Evolutionary conservation across 1,140 invertebrate genomes (phyloP).

Genomic region (Liolophura sinensis): DNA sequence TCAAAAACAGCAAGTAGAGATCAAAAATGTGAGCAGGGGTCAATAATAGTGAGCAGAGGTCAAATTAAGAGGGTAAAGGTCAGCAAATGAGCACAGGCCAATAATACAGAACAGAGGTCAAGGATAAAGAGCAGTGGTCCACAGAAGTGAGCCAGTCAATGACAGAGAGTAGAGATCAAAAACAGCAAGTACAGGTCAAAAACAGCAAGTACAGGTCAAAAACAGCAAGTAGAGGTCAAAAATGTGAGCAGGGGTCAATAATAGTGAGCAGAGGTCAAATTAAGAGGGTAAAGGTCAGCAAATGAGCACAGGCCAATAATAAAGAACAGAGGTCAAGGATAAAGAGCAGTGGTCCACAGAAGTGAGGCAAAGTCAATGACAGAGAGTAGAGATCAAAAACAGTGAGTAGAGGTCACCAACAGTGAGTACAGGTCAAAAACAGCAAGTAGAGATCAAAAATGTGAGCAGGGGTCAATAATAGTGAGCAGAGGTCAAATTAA

Average conservation of each 20-base stretch:
- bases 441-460: not conserved
- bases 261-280: not conserved
- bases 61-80: not conserved
- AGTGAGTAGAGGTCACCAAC: not conserved
- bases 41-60: not conserved
- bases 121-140: too few relatives aligned
- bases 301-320: not conserved
- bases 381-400: not conserved
- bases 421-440: not conserved
- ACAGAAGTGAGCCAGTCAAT: too few relatives aligned
- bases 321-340: not conserved
- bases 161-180: not conserved
- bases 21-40: too few relatives aligned
- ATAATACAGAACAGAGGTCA: too few relatives aligned
- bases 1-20: not conserved
- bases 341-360: not conserved
- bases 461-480: not conserved
- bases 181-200: not conserved
- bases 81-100: not conserved
- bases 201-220: not conserved
- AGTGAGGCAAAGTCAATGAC: not conserved
- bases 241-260: not conserved
- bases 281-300: not conserved
- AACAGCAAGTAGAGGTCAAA: not conserved
- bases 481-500: not conserved